Evolutionary conservation across 2,888 invertebrate genomes (phyloP), one percentile per base, ranked within the genome.

Genomic region (Geotrupes spiniger): DNA sequence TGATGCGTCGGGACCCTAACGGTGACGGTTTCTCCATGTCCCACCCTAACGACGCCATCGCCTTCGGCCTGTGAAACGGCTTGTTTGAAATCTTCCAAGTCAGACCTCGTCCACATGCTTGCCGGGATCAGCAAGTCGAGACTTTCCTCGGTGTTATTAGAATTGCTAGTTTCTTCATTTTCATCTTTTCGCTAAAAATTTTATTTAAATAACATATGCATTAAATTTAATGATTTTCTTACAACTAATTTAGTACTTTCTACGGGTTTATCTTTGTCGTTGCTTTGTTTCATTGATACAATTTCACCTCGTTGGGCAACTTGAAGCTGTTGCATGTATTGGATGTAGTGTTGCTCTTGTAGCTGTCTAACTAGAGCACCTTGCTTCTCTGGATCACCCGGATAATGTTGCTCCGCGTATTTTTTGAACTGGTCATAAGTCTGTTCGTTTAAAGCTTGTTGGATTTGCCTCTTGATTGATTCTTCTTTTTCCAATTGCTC

Each of bases 311-410:
- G 60, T 52, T 64, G 66, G 70, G 78, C 68, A 73, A 80, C 64
- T 77, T 82, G 71, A 28, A 97, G 76, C 71, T 98, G 98, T 63
- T 96, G 92, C 84, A 99, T 95, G 72, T 99, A 99, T 68, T 98
- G 97, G 69, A 96, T 93, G 71, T 96, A 99, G 73, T 99, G 99
- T 66, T 99, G 96, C 62, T 97, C 97, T 74, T 99, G 99, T 36
- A 99, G 76, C 69, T 98, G 97, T 46, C 88, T 80, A 48, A 99
- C 92, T 16, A 99, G 78, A 31, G 92, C 83, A 0, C 91, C 94
- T 79, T 99, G 99, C 78, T 97, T 87, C 60, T 89, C 89, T 1
- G 85, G 86, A 70, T 89, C 88, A 1, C 84, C 87, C 0, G 89
- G 88, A 66, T 84, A 88, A 69, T 98, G 98, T 68, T 97, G 95